Conservation (phyloP, 2,113 vertebrate genomes). For the Cacatua alba region DNA sequence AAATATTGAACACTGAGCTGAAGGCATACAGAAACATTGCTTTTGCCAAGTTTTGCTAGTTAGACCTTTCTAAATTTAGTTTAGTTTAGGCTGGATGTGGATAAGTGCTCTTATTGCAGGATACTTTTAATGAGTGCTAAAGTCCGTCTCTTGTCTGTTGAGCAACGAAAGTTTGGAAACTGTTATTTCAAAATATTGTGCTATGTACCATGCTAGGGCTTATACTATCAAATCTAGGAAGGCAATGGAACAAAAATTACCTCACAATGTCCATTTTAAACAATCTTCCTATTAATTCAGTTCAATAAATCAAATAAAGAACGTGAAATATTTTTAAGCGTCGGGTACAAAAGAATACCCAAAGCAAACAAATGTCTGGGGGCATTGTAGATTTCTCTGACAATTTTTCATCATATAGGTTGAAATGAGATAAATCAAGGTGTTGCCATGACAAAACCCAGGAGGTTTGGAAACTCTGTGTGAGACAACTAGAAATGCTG, state of each 20-base stretch:
- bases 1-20: neutral
- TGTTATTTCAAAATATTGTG: neutral
- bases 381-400: neutral
- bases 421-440: constrained; percentile 69
- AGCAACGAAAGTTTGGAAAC: neutral
- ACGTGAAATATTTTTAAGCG: neutral
- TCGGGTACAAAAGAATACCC: neutral
- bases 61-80: neutral
- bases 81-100: neutral
- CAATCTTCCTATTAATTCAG: neutral
- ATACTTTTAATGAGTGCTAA: neutral
- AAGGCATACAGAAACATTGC: neutral
- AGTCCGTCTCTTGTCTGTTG: neutral
- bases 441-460: constrained; percentile 49
- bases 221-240: neutral
- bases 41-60: neutral
- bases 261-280: neutral
- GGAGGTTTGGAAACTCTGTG: constrained; percentile 7
- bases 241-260: neutral
- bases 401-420: constrained; percentile 36
- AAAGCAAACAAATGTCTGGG: constrained; percentile 27
- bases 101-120: neutral
- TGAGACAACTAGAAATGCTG: constrained; percentile 24
- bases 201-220: neutral
- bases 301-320: neutral